Evolutionary conservation across 2,113 vertebrate genomes (phyloP), one percentile per base, ranked within the genome.

Genomic region (Pollachius pollachius): DNA sequence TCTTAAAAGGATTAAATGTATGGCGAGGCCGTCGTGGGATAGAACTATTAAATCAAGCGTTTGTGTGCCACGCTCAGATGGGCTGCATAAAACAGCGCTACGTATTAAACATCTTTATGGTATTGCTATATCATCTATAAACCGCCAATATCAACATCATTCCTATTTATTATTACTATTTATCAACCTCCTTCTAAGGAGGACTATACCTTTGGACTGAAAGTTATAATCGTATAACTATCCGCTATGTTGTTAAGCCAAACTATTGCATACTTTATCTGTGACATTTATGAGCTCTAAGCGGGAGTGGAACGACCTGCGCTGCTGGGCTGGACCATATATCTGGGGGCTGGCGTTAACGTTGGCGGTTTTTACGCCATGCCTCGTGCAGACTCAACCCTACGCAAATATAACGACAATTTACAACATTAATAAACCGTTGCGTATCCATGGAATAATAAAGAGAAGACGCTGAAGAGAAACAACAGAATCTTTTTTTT

Each of bases 201-300:
- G 58, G 58, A 60, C 58, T 60, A 19, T 12, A 5, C 21, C 21
- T 9, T 60, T 9, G 8, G 18, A 60, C 58, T 12, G 41, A 48
- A 13, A 48, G 41, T 48, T 48, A 48, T 48, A 48, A 48, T 48
- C 41, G 9, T 13, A 48, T 48, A 48, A 48, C 73, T 71, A 70
- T 65, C 58, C 62, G 54, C 65, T 25, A 6, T 37, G 66, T 59
- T 73, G 80, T 81, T 69, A 73, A 73, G 67, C 54, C 52, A 65
- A 70, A 65, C 76, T 41, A 48, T n/a, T 78, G 67, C 78, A 67
- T 81, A 81, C 80, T 81, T 77, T 71, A 71, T 77, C 56, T 0
- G n/a, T 71, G 71, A 73, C 80, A 77, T 85, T 82, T 78, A 83
- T 65, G 62, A 56, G 66, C 27, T 59, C 18, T 48, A 60, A 65